Percentiles rank a stretch among this genome's conserved stretches.
Evolutionary conservation across 2,888 invertebrate species (phyloP).

Genomic region (Eulithis prunata): DNA sequence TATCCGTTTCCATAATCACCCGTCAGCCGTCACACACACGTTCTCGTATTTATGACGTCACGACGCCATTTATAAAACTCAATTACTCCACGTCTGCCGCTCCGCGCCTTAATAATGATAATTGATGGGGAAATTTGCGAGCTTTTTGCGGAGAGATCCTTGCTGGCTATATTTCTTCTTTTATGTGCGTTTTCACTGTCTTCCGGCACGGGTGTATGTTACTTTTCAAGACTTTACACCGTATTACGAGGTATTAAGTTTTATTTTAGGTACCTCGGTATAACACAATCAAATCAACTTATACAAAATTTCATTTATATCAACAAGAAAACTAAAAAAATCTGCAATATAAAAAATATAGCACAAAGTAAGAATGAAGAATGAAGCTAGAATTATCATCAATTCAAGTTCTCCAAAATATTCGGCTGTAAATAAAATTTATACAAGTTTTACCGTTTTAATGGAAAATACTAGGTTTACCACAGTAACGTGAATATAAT

Average conservation of each 20-base stretch:
- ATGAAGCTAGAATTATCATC: too few relatives aligned
- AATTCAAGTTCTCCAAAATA: too few relatives aligned
- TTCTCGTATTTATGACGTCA: constrained; percentile 62
- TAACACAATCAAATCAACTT: too few relatives aligned
- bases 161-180: constrained; percentile 76
- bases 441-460: too few relatives aligned
- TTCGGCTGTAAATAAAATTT: too few relatives aligned
- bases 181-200: constrained; percentile 55
- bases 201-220: constrained; percentile 35
- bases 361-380: too few relatives aligned
- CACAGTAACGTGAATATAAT: too few relatives aligned
- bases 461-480: too few relatives aligned
- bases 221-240: constrained; percentile 17
- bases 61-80: constrained; percentile 82
- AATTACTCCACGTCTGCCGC: constrained; percentile 72
- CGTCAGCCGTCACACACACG: constrained; percentile 37
- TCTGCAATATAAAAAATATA: too few relatives aligned
- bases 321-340: too few relatives aligned
- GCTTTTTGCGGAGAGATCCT: constrained; percentile 81
- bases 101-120: constrained; percentile 80
- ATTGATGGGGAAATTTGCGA: constrained; percentile 84
- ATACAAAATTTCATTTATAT: too few relatives aligned
- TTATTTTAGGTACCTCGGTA: background rate
- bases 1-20: constrained; percentile 39
- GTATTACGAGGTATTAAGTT: constrained; percentile 10